A percentile compares a stretch with the other conserved stretches of the same genome.
These are phyloP conservation scores for Orchesellides sinensis DNA, from an alignment of 2,888 invertebrate species.

Conservation along the genomic window DNA sequence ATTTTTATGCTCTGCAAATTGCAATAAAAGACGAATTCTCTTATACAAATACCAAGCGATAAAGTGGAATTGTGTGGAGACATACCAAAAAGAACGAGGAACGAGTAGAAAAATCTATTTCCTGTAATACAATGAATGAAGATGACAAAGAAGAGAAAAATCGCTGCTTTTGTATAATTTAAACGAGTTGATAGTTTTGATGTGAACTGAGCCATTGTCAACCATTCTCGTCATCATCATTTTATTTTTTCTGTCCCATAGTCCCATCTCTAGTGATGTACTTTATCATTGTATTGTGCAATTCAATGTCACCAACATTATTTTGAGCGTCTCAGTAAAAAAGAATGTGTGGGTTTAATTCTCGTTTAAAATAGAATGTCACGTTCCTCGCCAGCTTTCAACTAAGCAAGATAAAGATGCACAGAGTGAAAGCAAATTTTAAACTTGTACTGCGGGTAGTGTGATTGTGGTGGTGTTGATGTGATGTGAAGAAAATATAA, in stretches of 20 bases:
- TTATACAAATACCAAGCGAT: too few species aligned
- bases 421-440: not conserved
- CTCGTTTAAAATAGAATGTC: not conserved
- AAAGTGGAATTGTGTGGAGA: too few species aligned
- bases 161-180: constrained; percentile 44
- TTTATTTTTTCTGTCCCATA: too few species aligned
- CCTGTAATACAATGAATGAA: constrained; percentile 19
- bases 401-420: not conserved
- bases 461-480: too few species aligned
- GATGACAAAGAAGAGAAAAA: constrained; percentile 21
- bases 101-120: too few species aligned
- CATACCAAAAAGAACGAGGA: too few species aligned
- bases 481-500: not conserved
- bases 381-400: not conserved
- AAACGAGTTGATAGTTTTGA: constrained; percentile 55
- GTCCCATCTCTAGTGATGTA: too few species aligned
- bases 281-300: constrained; percentile 22
- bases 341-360: not conserved
- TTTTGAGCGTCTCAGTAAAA: not conserved
- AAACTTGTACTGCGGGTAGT: not conserved
- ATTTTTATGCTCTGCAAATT: too few species aligned
- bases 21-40: too few species aligned
- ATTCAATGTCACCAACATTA: constrained; percentile 11
- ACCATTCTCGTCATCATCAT: constrained; percentile 16
- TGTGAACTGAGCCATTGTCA: constrained; percentile 49